Evolutionary conservation across 1,140 invertebrate genomes (phyloP), one percentile per base, ranked within the genome.

Genomic region (Rhopalosiphum padi): DNA sequence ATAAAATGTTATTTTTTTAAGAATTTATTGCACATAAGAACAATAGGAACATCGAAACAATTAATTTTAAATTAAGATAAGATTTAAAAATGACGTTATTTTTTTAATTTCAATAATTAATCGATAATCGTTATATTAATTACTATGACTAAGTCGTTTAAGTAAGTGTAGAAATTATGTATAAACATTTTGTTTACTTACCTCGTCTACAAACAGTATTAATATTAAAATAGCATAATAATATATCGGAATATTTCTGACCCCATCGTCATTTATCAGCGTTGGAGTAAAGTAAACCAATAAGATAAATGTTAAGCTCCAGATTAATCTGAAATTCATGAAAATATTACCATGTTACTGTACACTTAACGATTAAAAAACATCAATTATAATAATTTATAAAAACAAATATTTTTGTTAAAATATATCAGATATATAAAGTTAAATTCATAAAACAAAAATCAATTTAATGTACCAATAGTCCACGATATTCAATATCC

Each of bases 211-310:
- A 9, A 35, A 41, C 30, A 90, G 15, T 90, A 90, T 30, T 5
- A 90, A 60, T 60, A n/a, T 60, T 60, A 90, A 90, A 60, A 60
- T n/a, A 3, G 7, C 53, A n/a, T 90, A 90, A 25, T 90, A 90
- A 60, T 46, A n/a, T 3, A 55, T 41, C 9, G 53, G 53, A 43
- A 30, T 51, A 9, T 60, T 21, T 15, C 18, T 37, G 35, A 43
- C 6, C 0, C 53, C 53, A 18, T 90, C 30, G 2, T 25, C 30
- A 11, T 18, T 41, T 37, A 90, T 46, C 18, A 90, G 30, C 55
- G 0, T 41, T 30, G 88, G 88, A 35, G 88, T 90, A 30, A 25
- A 41, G 15, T 90, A 90, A 60, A 90, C 55, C 55, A 90, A 25
- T 18, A 30, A 11, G 41, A 90, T 25, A 25, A 35, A 55, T 37